Base-by-base conservation (phyloP, 2,797 vertebrate species). In the Decapterus maruadsi region DNA sequence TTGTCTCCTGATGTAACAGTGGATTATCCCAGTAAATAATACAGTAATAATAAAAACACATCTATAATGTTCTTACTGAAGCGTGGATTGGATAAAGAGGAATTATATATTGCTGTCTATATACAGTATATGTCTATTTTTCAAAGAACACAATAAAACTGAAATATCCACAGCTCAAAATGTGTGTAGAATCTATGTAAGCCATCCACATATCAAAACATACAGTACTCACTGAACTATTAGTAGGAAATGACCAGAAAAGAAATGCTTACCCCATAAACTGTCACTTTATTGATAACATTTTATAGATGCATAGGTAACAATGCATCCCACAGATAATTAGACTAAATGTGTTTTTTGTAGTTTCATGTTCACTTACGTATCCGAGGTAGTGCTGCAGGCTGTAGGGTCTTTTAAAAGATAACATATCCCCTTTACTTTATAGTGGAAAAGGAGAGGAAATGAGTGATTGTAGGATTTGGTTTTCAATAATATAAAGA, bases 141-240 rank as follows among this genome's bases (percentile, higher is more conserved):
- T 93, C 43, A 86, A 92, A 83, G 17, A 90, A 91, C 68, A 87
- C 53, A 91, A 92, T 94, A 93, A 93, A 91, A 84, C 19, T 70
- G 51, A 75, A 78, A 73, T 83, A 83, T 74, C 20, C 26, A 36
- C 80, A 75, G 74, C 78, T 85, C 16, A 80, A 50, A 74, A 62
- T 42, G 57, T 75, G 17, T 75, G 68, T 56, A 45, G 34, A 16
- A 16, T 66, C 4, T 65, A 1, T 83, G 42, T 54, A 46, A 46
- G 14, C 6, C 16, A 57, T 68, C 54, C 22, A 56, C 9, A 13
- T 26, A 26, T 48, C 1, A 7, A 64, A 51, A 42, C 14, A 22
- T 4, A 42, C 56, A 55, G 40, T 42, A 46, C 45, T 7, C 9
- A 50, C 3, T 12, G 10, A 13, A 36, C 12, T 19, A 34, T 34